These are phyloP conservation scores for Salminus brasiliensis DNA, from an alignment of 2,113 vertebrate genomes.

Conservation along the genomic window DNA sequence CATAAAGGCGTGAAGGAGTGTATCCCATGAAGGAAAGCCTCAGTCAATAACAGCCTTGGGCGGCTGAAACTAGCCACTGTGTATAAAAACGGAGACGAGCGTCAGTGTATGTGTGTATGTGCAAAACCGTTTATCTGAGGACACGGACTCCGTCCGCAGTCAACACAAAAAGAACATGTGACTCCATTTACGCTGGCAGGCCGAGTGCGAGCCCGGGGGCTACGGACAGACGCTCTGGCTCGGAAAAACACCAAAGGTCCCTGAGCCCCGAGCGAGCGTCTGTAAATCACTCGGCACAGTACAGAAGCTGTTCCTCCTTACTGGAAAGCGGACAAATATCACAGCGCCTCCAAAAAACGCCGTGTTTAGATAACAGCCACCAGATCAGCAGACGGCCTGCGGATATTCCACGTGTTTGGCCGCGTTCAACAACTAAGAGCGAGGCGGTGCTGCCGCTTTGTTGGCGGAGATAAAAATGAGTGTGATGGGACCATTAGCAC, in stretches of 20 bases:
- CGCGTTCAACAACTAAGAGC: neutral
- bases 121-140: slow-evolving; percentile 13
- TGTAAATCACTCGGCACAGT: neutral
- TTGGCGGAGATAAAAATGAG: neutral
- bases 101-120: slow-evolving; percentile 15
- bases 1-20: too few relatives aligned
- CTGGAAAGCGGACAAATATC: neutral
- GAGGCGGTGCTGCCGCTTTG: neutral
- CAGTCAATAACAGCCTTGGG: neutral
- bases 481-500: neutral
- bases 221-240: neutral
- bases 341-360: neutral
- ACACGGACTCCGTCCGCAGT: slow-evolving; percentile 15
- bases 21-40: neutral
- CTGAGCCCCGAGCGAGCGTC: neutral
- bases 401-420: neutral
- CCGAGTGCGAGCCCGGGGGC: neutral
- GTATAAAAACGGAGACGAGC: slow-evolving; percentile 29
- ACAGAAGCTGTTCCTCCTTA: neutral
- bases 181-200: slow-evolving; percentile 60
- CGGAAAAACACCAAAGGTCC: neutral
- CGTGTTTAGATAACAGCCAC: neutral
- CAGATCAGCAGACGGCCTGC: slow-evolving; percentile 12
- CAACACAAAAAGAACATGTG: slow-evolving; percentile 61
- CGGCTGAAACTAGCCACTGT: neutral